phyloP scores from a whole-genome alignment of 2,797 vertebrate genomes.

The Danio albolineatus region DNA sequence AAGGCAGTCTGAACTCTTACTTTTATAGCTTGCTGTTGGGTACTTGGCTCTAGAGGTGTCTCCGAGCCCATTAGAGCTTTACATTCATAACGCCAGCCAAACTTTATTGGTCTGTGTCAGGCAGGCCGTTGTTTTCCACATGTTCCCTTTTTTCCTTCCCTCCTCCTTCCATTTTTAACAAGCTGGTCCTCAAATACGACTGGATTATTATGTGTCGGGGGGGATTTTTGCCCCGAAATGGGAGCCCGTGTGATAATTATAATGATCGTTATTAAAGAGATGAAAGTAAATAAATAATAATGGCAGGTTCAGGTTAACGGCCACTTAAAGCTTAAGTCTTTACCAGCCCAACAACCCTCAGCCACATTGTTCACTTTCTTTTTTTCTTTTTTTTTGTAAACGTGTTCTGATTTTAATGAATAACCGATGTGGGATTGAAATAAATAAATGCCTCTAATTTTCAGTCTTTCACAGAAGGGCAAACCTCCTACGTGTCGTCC shows the following conservation, averaged over 20 bases:
- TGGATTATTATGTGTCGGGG: constrained; percentile 55
- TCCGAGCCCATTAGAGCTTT: constrained; percentile 52
- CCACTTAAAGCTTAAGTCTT: constrained; percentile 35
- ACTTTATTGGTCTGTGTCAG: constrained; percentile 59
- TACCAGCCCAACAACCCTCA: constrained; percentile 7
- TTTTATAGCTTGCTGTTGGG: constrained; percentile 48
- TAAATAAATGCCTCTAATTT: background rate
- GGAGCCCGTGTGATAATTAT: constrained; percentile 52
- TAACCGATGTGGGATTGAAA: background rate
- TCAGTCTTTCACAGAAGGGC: background rate
- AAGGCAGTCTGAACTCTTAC: constrained; percentile 36
- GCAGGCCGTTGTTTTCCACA: constrained; percentile 57
- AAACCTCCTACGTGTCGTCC: constrained; percentile 15
- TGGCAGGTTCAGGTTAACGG: constrained; percentile 38
- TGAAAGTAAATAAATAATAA: constrained; percentile 52
- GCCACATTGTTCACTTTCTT: background rate
- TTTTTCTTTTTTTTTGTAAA: background rate
- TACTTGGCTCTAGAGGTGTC: constrained; percentile 56
- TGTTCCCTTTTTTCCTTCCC: constrained; percentile 35
- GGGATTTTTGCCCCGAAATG: constrained; percentile 50
- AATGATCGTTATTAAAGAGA: constrained; percentile 44
- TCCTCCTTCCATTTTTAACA: constrained; percentile 53
- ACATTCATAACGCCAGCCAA: constrained; percentile 52
- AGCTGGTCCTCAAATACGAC: constrained; percentile 48
- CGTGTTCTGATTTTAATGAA: background rate